Percentiles rank a stretch among this genome's conserved stretches.
Evolutionary conservation across 2,113 vertebrate species (phyloP).

Genomic region (Electrona antarctica): DNA sequence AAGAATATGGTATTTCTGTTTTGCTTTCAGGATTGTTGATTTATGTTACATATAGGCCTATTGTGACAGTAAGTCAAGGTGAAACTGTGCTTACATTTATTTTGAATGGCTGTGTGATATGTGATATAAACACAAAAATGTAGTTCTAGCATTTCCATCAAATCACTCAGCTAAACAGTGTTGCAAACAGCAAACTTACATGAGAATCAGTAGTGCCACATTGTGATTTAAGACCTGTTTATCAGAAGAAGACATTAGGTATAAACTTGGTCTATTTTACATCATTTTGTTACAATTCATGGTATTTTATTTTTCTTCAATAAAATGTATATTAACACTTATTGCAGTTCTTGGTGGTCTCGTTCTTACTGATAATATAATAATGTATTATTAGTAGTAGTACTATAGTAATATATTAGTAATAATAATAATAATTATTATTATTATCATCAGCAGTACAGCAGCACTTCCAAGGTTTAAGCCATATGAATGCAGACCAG

Average conservation of each 20-base stretch:
- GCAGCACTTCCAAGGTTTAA: too few species aligned
- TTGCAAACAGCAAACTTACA: too few species aligned
- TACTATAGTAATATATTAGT: too few species aligned
- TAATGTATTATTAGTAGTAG: too few species aligned
- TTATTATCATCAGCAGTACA: too few species aligned
- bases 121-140: too few species aligned
- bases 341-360: too few species aligned
- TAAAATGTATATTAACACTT: slow-evolving; percentile 28
- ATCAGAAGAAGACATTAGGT: slow-evolving; percentile 11
- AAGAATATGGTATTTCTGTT: neutral
- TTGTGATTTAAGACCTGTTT: slow-evolving; percentile 28
- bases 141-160: too few species aligned
- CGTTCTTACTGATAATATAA: neutral
- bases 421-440: too few species aligned
- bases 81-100: slow-evolving; percentile 24
- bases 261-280: slow-evolving; percentile 48
- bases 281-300: slow-evolving; percentile 30
- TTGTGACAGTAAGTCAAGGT: slow-evolving; percentile 29
- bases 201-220: slow-evolving; percentile 34
- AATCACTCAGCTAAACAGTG: too few species aligned
- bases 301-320: slow-evolving; percentile 33
- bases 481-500: too few species aligned
- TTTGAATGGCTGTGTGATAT: slow-evolving; percentile 12
- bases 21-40: slow-evolving; percentile 7
- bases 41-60: slow-evolving; percentile 11